Conservation (phyloP, 2,888 invertebrate species). For the Gari tellinella region DNA sequence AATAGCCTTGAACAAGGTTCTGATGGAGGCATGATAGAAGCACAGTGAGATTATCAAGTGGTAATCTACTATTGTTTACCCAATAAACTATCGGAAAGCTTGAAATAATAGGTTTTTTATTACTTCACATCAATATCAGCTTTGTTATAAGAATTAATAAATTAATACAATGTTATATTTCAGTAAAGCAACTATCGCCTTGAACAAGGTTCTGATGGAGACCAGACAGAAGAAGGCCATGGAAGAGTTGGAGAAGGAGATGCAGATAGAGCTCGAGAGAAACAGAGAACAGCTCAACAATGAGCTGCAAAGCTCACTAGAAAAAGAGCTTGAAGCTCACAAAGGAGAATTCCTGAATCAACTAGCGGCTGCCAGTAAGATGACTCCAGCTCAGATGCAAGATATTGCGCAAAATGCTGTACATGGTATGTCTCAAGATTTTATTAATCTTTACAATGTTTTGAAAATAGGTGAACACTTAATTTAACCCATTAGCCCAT, state of each 20-base stretch:
- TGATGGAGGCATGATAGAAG: constrained; percentile 79
- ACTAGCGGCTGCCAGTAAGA: constrained; percentile 77
- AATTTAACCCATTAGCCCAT: too few relatives aligned
- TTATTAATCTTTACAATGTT: too few relatives aligned
- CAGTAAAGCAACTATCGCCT: constrained; percentile 75
- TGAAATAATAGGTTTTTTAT: too few relatives aligned
- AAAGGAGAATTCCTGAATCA: constrained; percentile 78
- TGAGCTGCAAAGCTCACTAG: constrained; percentile 77
- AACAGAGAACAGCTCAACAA: constrained; percentile 78
- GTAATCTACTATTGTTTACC: too few relatives aligned
- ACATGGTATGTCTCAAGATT: neutral
- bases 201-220: constrained; percentile 76
- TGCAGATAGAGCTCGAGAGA: constrained; percentile 79
- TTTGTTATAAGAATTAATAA: too few relatives aligned
- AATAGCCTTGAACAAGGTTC: constrained; percentile 70
- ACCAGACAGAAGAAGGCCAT: constrained; percentile 78
- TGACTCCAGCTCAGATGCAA: constrained; percentile 75
- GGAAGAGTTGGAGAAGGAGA: constrained; percentile 78
- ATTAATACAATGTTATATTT: too few relatives aligned
- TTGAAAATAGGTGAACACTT: too few relatives aligned
- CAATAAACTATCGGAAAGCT: too few relatives aligned
- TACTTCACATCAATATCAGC: too few relatives aligned
- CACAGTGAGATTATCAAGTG: too few relatives aligned
- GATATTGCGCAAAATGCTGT: constrained; percentile 43
- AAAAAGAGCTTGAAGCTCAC: constrained; percentile 77